phyloP scores from a whole-genome alignment of 2,888 invertebrate genomes.

The Lasioglossum figueresi region DNA sequence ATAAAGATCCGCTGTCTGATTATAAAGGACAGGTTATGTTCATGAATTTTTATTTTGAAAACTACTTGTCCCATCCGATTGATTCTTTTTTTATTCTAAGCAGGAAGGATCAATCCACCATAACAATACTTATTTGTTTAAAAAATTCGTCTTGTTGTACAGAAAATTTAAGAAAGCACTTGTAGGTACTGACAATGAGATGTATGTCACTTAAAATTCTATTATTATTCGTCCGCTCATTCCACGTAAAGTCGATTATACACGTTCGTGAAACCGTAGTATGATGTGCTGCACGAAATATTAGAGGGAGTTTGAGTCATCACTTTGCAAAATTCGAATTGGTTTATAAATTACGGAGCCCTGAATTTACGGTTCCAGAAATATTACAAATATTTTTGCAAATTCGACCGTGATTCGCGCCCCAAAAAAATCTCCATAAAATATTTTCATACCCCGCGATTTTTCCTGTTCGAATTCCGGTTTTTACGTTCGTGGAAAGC shows the following conservation, averaged over 20 bases:
- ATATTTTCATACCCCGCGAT: neutral
- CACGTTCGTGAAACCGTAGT: no score
- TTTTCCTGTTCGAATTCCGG: neutral
- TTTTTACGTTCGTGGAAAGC: neutral
- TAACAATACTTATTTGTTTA: neutral
- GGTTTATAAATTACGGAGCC: neutral
- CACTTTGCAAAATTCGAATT: neutral
- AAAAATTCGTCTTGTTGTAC: neutral
- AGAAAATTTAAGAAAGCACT: neutral
- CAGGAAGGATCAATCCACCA: neutral
- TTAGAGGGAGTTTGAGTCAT: neutral
- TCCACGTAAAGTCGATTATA: no score
- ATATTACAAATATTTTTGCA: neutral
- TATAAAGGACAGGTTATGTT: neutral
- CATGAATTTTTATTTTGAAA: no score
- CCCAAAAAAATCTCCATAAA: neutral
- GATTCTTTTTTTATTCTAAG: neutral
- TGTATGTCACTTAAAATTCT: neutral
- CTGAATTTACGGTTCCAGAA: neutral
- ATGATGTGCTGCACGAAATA: neutral
- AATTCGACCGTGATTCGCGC: neutral
- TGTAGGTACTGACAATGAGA: neutral
- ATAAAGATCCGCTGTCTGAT: no score
- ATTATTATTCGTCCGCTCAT: no score
- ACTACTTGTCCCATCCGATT: no score